Base-by-base conservation (phyloP, 2,888 invertebrate species). In the Malachius bipustulatus region DNA sequence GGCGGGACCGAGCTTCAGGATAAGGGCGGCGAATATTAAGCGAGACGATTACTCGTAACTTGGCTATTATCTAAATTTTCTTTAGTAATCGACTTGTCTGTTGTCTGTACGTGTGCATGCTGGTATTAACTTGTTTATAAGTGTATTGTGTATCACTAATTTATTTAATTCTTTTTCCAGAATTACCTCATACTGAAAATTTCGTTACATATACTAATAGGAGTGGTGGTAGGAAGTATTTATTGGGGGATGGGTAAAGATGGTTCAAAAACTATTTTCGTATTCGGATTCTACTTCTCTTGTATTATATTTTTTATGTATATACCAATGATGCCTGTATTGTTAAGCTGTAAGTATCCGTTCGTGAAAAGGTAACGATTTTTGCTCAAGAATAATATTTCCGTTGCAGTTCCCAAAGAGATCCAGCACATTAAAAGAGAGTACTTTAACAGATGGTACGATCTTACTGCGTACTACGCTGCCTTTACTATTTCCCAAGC, bases 401-500 rank as follows among this genome's bases (percentile, higher is more conserved):
- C 14, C 14, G 46, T 70, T 71, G 16, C 61, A 87, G 87, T 82
- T 70, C 87, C 87, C 11, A 68, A 65, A 28, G 82, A 87, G 64
- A 77, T 87, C 1, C 76, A 77, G 46, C 62, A 84, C 11, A 59
- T 87, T 6, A 85, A 84, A 55, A 65, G 83, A 31, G 87, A 88
- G 54, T 77, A 85, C 50, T 87, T 87, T 55, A 88, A 88, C 58
- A 73, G 81, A 31, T 88, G 87, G 87, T 88, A 87, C 53, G 71
- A 77, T 2, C 55, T 87, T 12, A 78, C 80, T 51, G 75, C 87
- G 0, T 87, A 87, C 52, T 88, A 81, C 56, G 71, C 73, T 4
- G 84, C 87, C 0, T 59, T 81, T 50, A 75, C 80, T 1, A 60
- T 77, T n/a, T 73, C 82, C 0, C 72, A 77, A 34, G 66, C 85